A percentile compares a stretch with the other conserved stretches of the same genome.
phyloP scores from a whole-genome alignment of 2,888 invertebrate species.

The Microchrysa polita region DNA sequence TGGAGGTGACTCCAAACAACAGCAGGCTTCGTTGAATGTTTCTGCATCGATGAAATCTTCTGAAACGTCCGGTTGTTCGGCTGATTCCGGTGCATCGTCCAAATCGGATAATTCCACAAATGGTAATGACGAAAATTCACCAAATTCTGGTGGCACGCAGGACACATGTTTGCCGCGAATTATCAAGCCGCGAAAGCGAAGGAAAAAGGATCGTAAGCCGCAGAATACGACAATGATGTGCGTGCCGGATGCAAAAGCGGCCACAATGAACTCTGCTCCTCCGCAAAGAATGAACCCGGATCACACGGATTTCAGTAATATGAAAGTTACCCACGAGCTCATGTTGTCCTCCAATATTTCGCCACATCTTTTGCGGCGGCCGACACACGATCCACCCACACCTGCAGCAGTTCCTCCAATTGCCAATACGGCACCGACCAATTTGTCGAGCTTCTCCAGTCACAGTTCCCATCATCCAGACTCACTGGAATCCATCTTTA shows the following conservation, averaged over 20 bases:
- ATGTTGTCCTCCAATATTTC: not conserved
- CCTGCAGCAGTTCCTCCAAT: not conserved
- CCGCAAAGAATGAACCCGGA: not conserved
- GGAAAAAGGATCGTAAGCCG: conserved; percentile 89
- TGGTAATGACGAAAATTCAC: conserved; percentile 76
- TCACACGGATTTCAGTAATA: conserved; percentile 14
- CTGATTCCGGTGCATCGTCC: not conserved
- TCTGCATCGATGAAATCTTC: not conserved
- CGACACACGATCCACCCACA: not conserved
- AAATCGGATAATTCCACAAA: conserved; percentile 56
- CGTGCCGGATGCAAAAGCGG: conserved; percentile 10
- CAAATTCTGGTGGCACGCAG: conserved; percentile 59
- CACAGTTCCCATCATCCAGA: not conserved
- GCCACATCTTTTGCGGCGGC: not conserved
- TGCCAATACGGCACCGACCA: not conserved
- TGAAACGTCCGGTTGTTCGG: not conserved
- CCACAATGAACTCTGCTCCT: too few species aligned
- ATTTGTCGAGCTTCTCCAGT: not conserved
- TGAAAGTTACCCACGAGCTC: conserved; percentile 23
- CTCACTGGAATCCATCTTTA: not conserved
- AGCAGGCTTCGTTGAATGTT: not conserved
- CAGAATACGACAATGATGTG: conserved; percentile 14
- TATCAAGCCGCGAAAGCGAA: conserved; percentile 87
- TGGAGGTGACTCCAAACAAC: conserved; percentile 38
- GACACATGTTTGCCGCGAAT: conserved; percentile 86